Evolutionary conservation across 2,113 vertebrate species (phyloP).

Genomic region (Hystrix brachyura): DNA sequence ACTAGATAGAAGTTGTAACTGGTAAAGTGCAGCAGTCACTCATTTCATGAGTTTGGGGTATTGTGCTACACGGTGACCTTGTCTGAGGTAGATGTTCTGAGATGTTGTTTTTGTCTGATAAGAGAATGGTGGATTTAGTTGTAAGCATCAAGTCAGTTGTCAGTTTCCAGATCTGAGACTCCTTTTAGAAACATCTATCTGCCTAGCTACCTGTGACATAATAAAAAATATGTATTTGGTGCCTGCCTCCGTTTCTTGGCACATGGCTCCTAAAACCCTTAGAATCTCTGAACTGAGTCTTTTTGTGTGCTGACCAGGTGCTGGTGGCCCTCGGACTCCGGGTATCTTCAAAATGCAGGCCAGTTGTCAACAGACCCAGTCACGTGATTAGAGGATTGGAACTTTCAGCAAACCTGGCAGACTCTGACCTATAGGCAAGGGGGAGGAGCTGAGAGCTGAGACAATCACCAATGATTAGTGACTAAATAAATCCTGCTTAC

Average conservation of each 20-base stretch:
- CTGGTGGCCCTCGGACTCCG: background rate
- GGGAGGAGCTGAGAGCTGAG: background rate
- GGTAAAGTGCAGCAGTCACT: background rate
- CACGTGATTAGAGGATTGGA: background rate
- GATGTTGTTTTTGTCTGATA: background rate
- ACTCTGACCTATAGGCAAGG: background rate
- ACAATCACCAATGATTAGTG: background rate
- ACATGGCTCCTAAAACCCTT: background rate
- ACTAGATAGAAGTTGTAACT: background rate
- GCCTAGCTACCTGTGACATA: background rate
- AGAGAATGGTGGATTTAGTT: background rate
- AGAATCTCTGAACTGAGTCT: background rate
- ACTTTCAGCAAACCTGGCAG: background rate
- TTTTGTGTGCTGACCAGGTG: too few species aligned
- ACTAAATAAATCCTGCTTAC: background rate
- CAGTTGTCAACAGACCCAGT: background rate
- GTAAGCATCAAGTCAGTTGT: background rate
- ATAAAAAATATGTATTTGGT: background rate
- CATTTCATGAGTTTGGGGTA: background rate
- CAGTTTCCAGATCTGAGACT: background rate
- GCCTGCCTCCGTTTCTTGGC: background rate
- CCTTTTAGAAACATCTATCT: background rate
- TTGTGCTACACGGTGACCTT: background rate
- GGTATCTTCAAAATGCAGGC: background rate
- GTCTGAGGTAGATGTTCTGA: background rate